Evolutionary conservation across 92 coral and sea anemone genomes (phyloP).

Genomic region (Anthopleura xanthogrammica): DNA sequence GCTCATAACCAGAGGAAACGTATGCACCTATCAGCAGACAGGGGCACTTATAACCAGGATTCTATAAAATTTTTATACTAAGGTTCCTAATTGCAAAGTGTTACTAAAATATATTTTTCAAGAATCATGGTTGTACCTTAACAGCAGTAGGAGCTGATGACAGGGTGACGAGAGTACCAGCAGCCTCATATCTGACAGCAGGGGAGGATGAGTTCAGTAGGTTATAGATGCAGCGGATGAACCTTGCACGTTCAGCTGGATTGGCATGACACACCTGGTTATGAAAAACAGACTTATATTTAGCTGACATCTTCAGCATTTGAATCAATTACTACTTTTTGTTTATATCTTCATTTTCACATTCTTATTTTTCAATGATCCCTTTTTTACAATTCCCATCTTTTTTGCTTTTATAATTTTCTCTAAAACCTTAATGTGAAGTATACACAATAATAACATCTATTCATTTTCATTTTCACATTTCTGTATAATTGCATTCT

Average conservation of each 20-base stretch:
- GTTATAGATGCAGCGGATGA: slow-evolving; percentile 96
- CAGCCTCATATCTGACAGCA: slow-evolving; percentile 99
- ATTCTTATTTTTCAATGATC: neutral
- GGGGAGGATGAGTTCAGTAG: slow-evolving; percentile 93
- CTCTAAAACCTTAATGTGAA: no score
- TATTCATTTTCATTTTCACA: no score
- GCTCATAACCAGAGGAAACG: no score
- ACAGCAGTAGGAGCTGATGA: slow-evolving; percentile 99
- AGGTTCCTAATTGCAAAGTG: neutral
- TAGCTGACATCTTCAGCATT: neutral
- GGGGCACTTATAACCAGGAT: no score
- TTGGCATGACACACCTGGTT: slow-evolving; percentile 97
- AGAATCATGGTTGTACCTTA: slow-evolving; percentile 49
- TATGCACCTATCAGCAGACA: no score
- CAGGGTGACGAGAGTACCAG: slow-evolving; percentile 94
- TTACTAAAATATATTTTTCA: neutral
- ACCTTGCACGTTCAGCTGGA: slow-evolving; percentile 95
- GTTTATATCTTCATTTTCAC: neutral
- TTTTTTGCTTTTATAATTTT: neutral
- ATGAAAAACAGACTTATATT: neutral
- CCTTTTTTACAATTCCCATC: neutral
- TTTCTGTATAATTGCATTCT: neutral
- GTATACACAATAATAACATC: no score
- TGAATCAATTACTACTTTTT: neutral
- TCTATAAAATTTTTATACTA: no score